Evolutionary conservation across 2,888 invertebrate species (phyloP), one percentile per base, ranked within the genome.

Genomic region (Campoletis raptor): DNA sequence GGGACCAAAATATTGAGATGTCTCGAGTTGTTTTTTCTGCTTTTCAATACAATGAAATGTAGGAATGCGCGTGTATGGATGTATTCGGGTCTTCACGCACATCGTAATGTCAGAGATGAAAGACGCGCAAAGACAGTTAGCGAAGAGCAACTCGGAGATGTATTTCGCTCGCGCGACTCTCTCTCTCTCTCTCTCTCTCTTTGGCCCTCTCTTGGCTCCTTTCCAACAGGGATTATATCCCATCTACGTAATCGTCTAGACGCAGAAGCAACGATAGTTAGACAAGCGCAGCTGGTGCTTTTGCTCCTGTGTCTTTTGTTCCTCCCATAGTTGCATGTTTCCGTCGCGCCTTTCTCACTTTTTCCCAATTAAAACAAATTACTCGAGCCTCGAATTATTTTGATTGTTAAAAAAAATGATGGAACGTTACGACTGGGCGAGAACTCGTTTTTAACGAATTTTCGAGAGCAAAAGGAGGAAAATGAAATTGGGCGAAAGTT

Each of bases 201-300:
- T 10, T 30, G 21, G 61, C 54, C n/a, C 42, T 45, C 57, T 61
- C 61, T 84, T 81, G 86, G 86, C 78, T 36, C 54, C 30, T 45
- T 66, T 74, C 86, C 84, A 86, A 84, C 74, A 37, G 52, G 86
- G 79, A 86, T 86, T 84, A 84, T 86, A 78, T 83, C 81, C 86
- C 84, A 81, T 86, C 84, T 81, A 86, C 86, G 84, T 86, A 86
- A 86, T 86, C 86, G 78, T 69, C 78, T 79, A 79, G 81, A 86
- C 70, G 78, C 67, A 83, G 66, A 21, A 64, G 74, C 77, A 78
- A 45, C 66, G 66, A 70, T 45, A 48, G 76, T 81, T 66, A 72
- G 81, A 74, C 61, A 24, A 67, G 74, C 69, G 81, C 83, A 84
- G 83, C 78, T 84, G 81, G 74, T 37, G 42, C 81, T 70, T 78